Evolutionary conservation across 2,797 vertebrate species (phyloP).

Genomic region (Argyrosomus regius): DNA sequence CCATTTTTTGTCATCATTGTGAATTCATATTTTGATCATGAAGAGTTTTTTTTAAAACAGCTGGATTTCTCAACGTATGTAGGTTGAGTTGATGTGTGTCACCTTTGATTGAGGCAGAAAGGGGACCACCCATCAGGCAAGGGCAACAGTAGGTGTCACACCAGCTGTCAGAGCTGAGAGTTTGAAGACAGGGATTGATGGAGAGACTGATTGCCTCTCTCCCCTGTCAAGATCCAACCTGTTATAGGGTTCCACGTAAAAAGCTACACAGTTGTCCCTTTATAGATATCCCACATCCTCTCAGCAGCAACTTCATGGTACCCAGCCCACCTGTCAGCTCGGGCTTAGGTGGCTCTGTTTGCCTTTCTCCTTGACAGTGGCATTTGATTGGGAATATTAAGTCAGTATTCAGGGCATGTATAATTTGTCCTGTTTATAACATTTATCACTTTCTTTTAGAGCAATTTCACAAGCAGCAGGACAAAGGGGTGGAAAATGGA

Average conservation of each 20-base stretch:
- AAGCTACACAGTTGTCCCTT: slow-evolving; percentile 66
- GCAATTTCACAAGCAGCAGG: slow-evolving; percentile 47
- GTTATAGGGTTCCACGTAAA: slow-evolving; percentile 71
- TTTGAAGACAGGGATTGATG: slow-evolving; percentile 84
- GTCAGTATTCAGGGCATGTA: slow-evolving; percentile 62
- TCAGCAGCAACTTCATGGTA: slow-evolving; percentile 63
- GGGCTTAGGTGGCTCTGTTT: slow-evolving; percentile 57
- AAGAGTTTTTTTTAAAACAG: slow-evolving; percentile 52
- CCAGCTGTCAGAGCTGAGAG: slow-evolving; percentile 84
- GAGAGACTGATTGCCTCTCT: slow-evolving; percentile 80
- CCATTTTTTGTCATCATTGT: slow-evolving; percentile 22
- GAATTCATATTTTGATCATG: slow-evolving; percentile 44
- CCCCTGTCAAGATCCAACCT: slow-evolving; percentile 85
- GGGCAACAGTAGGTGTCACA: slow-evolving; percentile 79
- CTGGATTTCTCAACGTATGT: slow-evolving; percentile 53
- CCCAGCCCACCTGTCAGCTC: slow-evolving; percentile 69
- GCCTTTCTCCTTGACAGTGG: slow-evolving; percentile 71
- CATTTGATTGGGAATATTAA: slow-evolving; percentile 69
- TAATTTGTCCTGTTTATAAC: slow-evolving; percentile 62
- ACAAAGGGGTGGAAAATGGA: slow-evolving; percentile 60
- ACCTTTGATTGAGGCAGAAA: slow-evolving; percentile 77
- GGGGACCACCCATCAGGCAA: slow-evolving; percentile 77
- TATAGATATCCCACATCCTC: slow-evolving; percentile 67
- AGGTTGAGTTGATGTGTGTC: slow-evolving; percentile 66
- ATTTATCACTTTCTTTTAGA: slow-evolving; percentile 62